Evolutionary conservation across 2,797 vertebrate genomes (phyloP).

Genomic region (Hydrolagus colliei): DNA sequence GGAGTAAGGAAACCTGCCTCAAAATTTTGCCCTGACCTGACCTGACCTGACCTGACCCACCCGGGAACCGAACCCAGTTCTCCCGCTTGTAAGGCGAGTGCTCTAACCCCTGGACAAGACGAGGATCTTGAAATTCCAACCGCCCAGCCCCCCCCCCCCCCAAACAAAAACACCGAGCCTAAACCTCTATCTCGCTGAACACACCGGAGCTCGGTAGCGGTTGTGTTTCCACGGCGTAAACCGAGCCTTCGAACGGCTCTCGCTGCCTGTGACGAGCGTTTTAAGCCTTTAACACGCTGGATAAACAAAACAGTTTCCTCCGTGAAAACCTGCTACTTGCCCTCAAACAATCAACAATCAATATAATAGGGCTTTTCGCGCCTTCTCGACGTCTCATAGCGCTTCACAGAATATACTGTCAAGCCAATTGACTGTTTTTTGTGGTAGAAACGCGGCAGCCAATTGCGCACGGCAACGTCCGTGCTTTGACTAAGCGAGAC

Average conservation of each 20-base stretch:
- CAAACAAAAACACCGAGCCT: not conserved
- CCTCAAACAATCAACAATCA: not conserved
- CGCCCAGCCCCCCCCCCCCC: not conserved
- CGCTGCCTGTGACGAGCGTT: not conserved
- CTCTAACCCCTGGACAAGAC: too few relatives aligned
- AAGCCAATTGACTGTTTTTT: too few relatives aligned
- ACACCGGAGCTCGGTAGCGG: not conserved
- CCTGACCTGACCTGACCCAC: too few relatives aligned
- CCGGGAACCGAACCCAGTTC: too few relatives aligned
- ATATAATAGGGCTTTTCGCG: too few relatives aligned
- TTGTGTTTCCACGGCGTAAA: not conserved
- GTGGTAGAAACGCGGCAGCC: too few relatives aligned
- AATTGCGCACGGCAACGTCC: too few relatives aligned
- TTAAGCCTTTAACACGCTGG: conserved; percentile 3
- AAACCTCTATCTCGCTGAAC: not conserved
- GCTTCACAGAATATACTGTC: too few relatives aligned
- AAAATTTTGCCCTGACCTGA: too few relatives aligned
- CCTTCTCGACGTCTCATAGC: too few relatives aligned
- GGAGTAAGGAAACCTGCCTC: too few relatives aligned
- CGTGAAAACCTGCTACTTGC: not conserved
- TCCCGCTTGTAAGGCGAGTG: too few relatives aligned
- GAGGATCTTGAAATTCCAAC: not conserved
- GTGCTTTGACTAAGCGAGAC: not conserved
- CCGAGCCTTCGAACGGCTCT: not conserved
- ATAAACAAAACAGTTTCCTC: not conserved